Conservation (phyloP, 2,797 vertebrate species). For the Rhabdomys pumilio region DNA sequence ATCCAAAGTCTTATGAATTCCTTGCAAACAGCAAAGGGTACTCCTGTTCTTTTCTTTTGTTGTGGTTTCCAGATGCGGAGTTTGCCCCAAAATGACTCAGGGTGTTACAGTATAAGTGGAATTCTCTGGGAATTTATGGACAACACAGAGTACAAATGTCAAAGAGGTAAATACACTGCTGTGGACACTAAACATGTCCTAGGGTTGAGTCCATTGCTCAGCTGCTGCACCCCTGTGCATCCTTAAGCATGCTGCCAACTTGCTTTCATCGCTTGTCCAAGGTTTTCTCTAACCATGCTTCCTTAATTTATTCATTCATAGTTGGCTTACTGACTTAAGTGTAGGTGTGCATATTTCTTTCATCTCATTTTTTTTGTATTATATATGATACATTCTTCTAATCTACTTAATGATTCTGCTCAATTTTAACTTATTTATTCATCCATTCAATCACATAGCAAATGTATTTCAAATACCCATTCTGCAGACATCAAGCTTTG, state of each 20-base stretch:
- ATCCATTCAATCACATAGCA: conserved; percentile 25
- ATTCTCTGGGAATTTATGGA: neutral
- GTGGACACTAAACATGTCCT: neutral
- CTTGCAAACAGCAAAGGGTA: neutral
- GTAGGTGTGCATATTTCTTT: neutral
- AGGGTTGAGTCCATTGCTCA: neutral
- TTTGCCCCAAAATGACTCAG: neutral
- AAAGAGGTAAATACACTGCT: neutral
- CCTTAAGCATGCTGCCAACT: neutral
- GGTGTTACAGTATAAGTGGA: neutral
- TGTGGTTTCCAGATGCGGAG: conserved; percentile 6
- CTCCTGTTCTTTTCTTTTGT: conserved; percentile 31
- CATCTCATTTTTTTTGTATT: neutral
- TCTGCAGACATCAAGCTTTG: conserved; percentile 21
- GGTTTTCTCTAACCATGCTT: neutral
- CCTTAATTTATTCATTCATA: neutral
- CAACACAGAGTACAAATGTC: too few relatives aligned
- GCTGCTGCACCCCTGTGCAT: neutral
- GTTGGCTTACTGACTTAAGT: neutral
- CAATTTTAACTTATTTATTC: neutral
- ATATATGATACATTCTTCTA: conserved; percentile 21
- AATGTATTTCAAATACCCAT: neutral
- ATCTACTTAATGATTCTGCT: neutral
- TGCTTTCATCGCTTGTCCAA: neutral
- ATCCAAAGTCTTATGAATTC: neutral